These are phyloP conservation scores for Labeo calbasu DNA, from an alignment of 2,797 vertebrate genomes.

Conservation along the genomic window DNA sequence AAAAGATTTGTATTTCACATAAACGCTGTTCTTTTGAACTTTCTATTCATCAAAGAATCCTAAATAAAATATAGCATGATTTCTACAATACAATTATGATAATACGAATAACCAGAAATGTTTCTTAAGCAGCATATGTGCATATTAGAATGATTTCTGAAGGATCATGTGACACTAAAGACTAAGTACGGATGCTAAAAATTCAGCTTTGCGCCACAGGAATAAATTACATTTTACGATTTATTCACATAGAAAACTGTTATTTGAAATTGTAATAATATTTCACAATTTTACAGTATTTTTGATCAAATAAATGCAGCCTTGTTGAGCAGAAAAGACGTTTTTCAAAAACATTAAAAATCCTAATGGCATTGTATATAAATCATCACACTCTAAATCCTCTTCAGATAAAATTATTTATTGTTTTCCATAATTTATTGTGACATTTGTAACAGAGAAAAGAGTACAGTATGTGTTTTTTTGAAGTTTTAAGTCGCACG, in stretches of 20 bases:
- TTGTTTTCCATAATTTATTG: neutral
- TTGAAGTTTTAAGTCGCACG: neutral
- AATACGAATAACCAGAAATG: neutral
- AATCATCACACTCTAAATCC: neutral
- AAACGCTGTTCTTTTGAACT: too few relatives aligned
- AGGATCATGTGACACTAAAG: neutral
- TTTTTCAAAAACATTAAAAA: neutral
- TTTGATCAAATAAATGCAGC: neutral
- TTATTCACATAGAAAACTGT: neutral
- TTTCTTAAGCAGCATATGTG: neutral
- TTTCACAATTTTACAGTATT: neutral
- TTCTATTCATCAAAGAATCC: neutral
- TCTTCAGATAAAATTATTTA: neutral
- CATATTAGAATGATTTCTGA: neutral
- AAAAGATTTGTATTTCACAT: neutral
- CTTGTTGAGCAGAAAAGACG: neutral
- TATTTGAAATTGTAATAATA: neutral
- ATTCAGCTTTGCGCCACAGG: neutral
- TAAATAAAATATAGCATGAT: neutral
- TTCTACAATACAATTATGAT: neutral
- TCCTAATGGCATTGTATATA: neutral
- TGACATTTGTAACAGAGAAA: neutral
- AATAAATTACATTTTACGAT: neutral
- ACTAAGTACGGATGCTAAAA: neutral
- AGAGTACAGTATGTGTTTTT: neutral